A percentile compares a stretch with the other conserved stretches of the same genome.
These are phyloP conservation scores for Acanthosepion lycidas DNA, from an alignment of 2,888 invertebrate genomes.

Conservation along the genomic window DNA sequence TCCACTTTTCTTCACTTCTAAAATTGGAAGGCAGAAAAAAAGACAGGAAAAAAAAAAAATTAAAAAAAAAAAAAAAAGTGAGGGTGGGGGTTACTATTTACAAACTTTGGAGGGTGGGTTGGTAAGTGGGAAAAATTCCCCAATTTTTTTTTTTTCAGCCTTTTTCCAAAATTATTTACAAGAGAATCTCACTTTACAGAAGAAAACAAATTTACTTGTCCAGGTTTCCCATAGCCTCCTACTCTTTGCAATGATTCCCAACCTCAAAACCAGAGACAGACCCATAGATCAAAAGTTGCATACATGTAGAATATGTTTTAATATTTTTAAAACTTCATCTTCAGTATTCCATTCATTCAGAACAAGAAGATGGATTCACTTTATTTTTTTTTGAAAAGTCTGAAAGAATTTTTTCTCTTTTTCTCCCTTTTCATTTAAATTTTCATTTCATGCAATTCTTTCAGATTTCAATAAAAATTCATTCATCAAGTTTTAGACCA, in stretches of 20 bases:
- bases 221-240: neutral
- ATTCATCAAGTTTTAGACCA: conserved; percentile 33
- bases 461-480: conserved; percentile 8
- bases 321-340: neutral
- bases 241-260: neutral
- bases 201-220: neutral
- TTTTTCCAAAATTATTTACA: neutral
- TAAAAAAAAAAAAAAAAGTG: neutral
- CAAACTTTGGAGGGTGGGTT: neutral
- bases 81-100: neutral
- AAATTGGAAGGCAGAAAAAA: conserved; percentile 6
- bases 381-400: neutral
- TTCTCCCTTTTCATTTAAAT: neutral
- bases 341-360: neutral
- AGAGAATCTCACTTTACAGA: neutral
- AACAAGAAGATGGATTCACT: neutral
- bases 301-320: neutral
- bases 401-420: neutral
- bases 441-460: conserved; percentile 3
- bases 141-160: neutral
- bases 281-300: conserved; percentile 4
- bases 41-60: neutral
- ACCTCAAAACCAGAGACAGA: neutral
- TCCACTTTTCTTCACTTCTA: neutral
- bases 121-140: neutral